Evolutionary conservation across 2,797 vertebrate genomes (phyloP), one percentile per base, ranked within the genome.

Genomic region (Pelodytes ibericus): DNA sequence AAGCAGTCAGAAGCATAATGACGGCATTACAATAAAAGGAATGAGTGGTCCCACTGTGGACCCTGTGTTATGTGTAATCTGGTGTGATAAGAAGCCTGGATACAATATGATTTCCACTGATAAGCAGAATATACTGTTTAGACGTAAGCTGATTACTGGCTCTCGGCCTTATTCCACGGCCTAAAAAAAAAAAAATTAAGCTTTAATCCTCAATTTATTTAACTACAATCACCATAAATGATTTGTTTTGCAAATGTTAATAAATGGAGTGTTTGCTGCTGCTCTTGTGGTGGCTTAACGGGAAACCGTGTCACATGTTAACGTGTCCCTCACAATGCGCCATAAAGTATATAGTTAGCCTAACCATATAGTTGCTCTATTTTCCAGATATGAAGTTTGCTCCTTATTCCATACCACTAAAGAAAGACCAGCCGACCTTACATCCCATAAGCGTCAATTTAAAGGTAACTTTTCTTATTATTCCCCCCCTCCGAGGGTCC

Each of bases 191-290:
- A n/a, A 49, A 51, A 66, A 72, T 72, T 60, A 72, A 67, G 36
- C 70, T 53, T 3, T 78, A 78, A 78, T 78, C 75, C 64, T 72
- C 56, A 18, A 66, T 78, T 77, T 78, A 78, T 72, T 72, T 62
- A 60, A 51, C 58, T 51, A 58, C 41, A 77, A 78, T 72, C 36
- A 72, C 31, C 36, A 71, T 78, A 78, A 72, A 66, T 72, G 51
- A 69, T 49, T 70, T 39, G 5, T 70, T 30, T 36, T 27, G 16
- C 59, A 69, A 68, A 75, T 69, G 70, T 67, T 67, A 77, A 70
- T 63, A 71, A 58, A 64, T 36, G 20, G 31, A 8, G 33, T 65
- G 18, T 29, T 36, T 2, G 44, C 58, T 24, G 39, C 53, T 4
- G 8, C 6, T 15, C 7, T 4, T 30, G 16, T 11, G 22, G 22